Evolutionary conservation across 2,113 vertebrate species (phyloP), one percentile per base, ranked within the genome.

Genomic region (Campylomormyrus tamandua): DNA sequence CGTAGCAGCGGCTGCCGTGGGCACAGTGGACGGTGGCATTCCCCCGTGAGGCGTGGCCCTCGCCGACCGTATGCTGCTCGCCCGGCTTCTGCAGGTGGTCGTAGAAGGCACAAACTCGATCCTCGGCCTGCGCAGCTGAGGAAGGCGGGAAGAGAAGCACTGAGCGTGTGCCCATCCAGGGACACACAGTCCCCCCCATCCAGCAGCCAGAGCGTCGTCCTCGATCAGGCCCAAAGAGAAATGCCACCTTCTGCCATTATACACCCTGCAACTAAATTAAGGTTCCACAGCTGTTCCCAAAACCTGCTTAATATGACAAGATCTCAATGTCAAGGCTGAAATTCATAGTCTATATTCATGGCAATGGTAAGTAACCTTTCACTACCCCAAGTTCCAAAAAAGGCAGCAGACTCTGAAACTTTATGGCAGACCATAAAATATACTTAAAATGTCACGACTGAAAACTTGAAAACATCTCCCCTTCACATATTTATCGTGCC

Each of bases 1-100:
- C 98, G 74, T 97, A 99, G 93, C 98, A 99, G 91, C 96, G 97
- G 92, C 95, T 97, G 58, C 98, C 98, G 93, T 97, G 97, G 93
- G 95, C 95, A 89, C 98, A 99, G 91, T 97, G 91, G 92, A 99
- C 96, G 1, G 98, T 99, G 94, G 97, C 97, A 91, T 99, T 99
- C 93, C 98, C 98, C 49, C 96, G 97, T 90, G 97, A 97, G 92
- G 98, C 97, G 62, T 96, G 94, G 94, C 97, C 98, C 92, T 99
- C 97, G 0, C 93, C 91, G 1, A 95, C 97, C 92, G 98, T 96
- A 4, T 97, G 97, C 91, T 98, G 97, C 92, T 98, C 96, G 90
- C 96, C 95, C 93, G 91, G 92, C 94, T 97, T 97, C 91, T 98
- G 97, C 95, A 97, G 97, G 0, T 97, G 97, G 92, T 99, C 98